Evolutionary conservation across 2,113 vertebrate genomes (phyloP), one percentile per base, ranked within the genome.

Genomic region (Accipiter virgatus): DNA sequence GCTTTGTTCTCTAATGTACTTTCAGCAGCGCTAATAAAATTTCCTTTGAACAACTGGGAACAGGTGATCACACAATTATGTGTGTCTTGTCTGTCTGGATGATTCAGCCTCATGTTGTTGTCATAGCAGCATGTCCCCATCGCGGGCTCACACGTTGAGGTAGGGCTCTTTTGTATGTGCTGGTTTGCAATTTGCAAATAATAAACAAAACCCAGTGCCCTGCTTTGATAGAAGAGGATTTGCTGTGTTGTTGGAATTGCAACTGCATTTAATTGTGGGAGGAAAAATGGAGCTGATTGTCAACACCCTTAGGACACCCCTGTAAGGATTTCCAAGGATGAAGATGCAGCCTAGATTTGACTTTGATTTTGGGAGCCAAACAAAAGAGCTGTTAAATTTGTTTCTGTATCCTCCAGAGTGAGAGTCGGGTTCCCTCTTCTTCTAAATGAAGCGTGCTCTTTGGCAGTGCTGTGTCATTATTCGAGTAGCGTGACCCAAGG

Each of bases 61-160:
- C 89, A 96, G 91, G 94, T 95, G 94, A 93, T 95, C 91, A 75
- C 77, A 86, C 94, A 91, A 91, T 89, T 92, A 80, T 87, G 78
- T 90, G 95, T 89, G 94, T 91, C 91, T 95, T 73, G 89, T 82
- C 93, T 94, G 81, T 85, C 91, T 75, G 86, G 74, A 65, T 95
- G 94, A 96, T 95, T 95, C 97, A 91, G 66, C 74, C 78, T 81
- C 78, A 93, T 79, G 83, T 80, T 93, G 92, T 94, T 97, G 96
- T 95, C 94, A 93, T 94, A 96, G 96, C 95, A 97, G 97, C 94
- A 13, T 58, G 84, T 58, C 86, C 73, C 68, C 86, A 23, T 17
- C 20, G 2, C 1, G 2, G 73, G 81, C 93, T 95, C 5, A 0
- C 62, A 50, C 29, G 1, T 34, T 13, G 15, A 89, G 79, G 84